Conservation (phyloP, 2,888 invertebrate species). For the Asteroscopus sphinx region DNA sequence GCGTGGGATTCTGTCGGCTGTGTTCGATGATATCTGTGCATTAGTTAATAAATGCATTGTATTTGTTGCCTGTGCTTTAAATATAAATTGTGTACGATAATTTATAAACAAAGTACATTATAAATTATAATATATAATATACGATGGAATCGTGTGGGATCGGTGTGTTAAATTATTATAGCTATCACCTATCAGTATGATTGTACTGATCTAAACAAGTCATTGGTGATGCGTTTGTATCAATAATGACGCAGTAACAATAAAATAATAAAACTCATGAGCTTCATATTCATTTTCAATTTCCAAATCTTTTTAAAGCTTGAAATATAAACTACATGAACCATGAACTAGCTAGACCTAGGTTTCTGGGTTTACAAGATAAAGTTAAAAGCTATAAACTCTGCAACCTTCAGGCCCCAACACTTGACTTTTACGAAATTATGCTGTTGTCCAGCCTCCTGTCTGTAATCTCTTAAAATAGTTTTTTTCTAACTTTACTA, state of each 20-base stretch:
- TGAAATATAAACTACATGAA: too few species aligned
- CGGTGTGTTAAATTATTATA: neutral
- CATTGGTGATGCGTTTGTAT: neutral
- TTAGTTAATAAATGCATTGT: constrained; percentile 37
- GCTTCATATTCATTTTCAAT: too few species aligned
- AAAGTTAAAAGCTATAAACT: too few species aligned
- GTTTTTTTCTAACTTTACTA: too few species aligned
- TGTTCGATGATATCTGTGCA: constrained; percentile 31
- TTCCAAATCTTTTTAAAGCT: too few species aligned
- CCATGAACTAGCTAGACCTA: too few species aligned
- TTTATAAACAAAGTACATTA: constrained; percentile 12
- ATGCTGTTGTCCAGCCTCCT: too few species aligned
- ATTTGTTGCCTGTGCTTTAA: constrained; percentile 16
- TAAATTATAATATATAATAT: too few species aligned
- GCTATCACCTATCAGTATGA: neutral
- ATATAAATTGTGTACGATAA: constrained; percentile 18
- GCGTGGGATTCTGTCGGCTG: constrained; percentile 19
- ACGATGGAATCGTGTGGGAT: neutral
- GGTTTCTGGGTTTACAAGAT: too few species aligned
- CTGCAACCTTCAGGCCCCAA: too few species aligned
- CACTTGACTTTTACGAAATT: too few species aligned
- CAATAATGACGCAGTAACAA: neutral
- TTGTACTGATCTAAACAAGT: neutral
- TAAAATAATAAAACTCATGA: neutral
- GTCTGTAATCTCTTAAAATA: too few species aligned